Base-by-base conservation (phyloP, 2,113 vertebrate species). In the Girardinichthys multiradiatus region DNA sequence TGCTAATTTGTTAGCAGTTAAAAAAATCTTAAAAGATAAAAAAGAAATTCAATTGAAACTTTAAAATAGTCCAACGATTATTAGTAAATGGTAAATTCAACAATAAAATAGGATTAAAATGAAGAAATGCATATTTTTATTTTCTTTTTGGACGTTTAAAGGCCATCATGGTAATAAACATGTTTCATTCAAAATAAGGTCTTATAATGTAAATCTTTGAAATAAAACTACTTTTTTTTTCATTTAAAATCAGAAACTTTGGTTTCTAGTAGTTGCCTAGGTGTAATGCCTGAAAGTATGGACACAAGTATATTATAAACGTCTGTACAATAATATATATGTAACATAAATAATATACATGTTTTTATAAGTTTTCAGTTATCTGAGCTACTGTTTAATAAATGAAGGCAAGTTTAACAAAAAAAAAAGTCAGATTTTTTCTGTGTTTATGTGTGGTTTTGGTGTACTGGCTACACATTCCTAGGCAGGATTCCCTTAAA, bases 401-500 rank as follows among this genome's bases (percentile, higher is more conserved):
- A n/a, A n/a, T n/a, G n/a, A n/a, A n/a, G n/a, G n/a, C n/a, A n/a
- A n/a, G n/a, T n/a, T n/a, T n/a, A n/a, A 7, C 0, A n/a, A 24
- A 27, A 29, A 11, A 66, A 66, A 29, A 13, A 4, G 9, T 51
- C 48, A 2, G 48, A 24, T 54, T 54, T 54, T 8, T 51, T n/a
- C 0, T 14, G 2, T 15, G 35, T 64, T 19, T 12, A 37, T 9
- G 42, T 35, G 30, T 31, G 17, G 4, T 45, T 31, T 57, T 51
- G 29, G 4, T 24, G 48, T 51, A 54, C 9, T 9, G 19, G 8
- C 33, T 21, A 12, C 31, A 58, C 26, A 54, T 73, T 71, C 14
- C 29, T 27, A 51, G 57, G 74, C 62, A 27, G 54, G 35, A 75
- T 45, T 27, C n/a, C 29, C 66, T 42, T 24, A 12, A 80, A 58